These are phyloP conservation scores for Strongylocentrotus purpuratus DNA, from an alignment of 35 echinoderm and acorn worm genomes.

Conservation along the genomic window DNA sequence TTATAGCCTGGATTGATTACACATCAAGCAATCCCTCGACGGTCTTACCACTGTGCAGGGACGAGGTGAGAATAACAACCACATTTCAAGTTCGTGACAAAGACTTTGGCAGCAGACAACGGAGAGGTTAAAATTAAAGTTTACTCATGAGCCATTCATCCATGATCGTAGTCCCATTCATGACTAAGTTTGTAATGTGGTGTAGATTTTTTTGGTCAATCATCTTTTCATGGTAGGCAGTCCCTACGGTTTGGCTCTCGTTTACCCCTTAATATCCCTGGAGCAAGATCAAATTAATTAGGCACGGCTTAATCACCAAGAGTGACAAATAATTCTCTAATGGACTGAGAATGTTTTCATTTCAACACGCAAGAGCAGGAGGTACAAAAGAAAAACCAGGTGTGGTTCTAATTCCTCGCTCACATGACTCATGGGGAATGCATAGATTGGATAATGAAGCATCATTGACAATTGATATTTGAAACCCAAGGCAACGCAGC, in stretches of 20 bases:
- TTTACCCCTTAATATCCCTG: constrained; percentile 1
- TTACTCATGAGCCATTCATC: background rate
- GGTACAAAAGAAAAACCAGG: background rate
- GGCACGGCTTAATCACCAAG: background rate
- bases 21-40: background rate
- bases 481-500: background rate
- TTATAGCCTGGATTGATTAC: constrained; percentile 3
- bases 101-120: background rate
- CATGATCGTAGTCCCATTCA: background rate
- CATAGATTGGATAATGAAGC: background rate
- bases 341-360: background rate
- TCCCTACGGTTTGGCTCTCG: background rate
- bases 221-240: background rate
- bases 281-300: constrained; percentile 5
- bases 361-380: background rate
- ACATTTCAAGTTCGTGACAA: background rate
- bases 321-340: background rate
- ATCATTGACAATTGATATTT: background rate
- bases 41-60: background rate
- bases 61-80: background rate
- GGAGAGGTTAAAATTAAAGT: background rate
- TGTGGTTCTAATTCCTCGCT: background rate
- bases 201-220: background rate
- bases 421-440: background rate
- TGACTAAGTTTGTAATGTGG: background rate